Percentiles rank a stretch among this genome's conserved stretches.
These are phyloP conservation scores for Australoheros facetus DNA, from an alignment of 2,797 vertebrate genomes.

Conservation along the genomic window DNA sequence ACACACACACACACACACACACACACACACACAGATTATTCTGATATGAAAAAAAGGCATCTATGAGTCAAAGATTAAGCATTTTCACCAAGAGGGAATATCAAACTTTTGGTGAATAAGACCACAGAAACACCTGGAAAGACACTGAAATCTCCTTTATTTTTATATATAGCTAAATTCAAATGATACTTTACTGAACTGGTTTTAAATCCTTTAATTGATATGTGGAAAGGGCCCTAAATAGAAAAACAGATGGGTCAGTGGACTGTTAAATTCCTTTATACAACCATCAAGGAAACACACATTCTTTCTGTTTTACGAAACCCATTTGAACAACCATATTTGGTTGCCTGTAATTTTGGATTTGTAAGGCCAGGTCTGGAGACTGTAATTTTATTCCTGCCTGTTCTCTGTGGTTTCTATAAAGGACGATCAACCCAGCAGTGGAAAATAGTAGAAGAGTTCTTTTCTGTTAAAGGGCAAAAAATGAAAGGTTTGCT, in stretches of 20 bases:
- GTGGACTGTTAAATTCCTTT: conserved; percentile 3
- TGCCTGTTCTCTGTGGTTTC: conserved; percentile 50
- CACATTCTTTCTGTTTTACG: background rate
- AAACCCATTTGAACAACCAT: conserved; percentile 16
- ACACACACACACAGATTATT: background rate
- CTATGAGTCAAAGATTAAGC: background rate
- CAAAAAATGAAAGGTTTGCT: conserved; percentile 1
- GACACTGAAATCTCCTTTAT: fast-evolving
- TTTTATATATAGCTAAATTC: background rate
- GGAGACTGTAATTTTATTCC: conserved; percentile 35
- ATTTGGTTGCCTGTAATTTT: conserved; percentile 35
- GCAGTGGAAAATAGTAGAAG: conserved; percentile 2
- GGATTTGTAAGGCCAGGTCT: conserved; percentile 6
- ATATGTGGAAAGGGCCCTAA: background rate
- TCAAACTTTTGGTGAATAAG: background rate
- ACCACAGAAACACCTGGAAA: background rate
- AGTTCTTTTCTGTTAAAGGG: background rate
- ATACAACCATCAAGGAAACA: background rate
- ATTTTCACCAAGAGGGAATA: background rate
- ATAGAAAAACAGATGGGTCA: background rate
- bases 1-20: conserved; percentile 1
- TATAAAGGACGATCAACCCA: background rate
- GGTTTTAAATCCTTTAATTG: background rate
- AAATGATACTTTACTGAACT: background rate
- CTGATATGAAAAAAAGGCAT: background rate